Base-by-base conservation (phyloP, 2,797 vertebrate species). In the Cryptoblepharus egeriae region DNA sequence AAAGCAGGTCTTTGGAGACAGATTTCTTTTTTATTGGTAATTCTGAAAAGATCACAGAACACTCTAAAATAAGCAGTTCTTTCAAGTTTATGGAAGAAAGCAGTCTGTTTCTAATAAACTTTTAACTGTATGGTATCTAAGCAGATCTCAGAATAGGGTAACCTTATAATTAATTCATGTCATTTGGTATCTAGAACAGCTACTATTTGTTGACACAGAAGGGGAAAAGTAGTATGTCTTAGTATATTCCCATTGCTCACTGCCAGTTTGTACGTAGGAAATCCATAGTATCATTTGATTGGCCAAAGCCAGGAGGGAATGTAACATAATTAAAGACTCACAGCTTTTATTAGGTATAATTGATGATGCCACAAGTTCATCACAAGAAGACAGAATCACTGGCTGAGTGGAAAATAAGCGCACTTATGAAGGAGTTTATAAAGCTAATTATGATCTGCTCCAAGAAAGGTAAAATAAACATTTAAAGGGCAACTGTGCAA, bases 401-500 rank as follows among this genome's bases (percentile, higher is more conserved):
- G 81, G 74, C 77, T 77, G 82, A 82, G 81, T 81, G 63, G 67
- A 24, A 77, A 16, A 79, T 45, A 60, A 60, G 24, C 30, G 22
- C 69, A 64, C 80, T 85, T 79, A 70, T 87, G 74, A 57, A 69
- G 22, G 32, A n/a, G 20, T 52, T 90, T 72, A 83, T 79, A 77
- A 79, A 72, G n/a, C 75, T 88, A 63, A 65, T 89, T 88, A 88
- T 71, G 60, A 88, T 89, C 11, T 71, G 67, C 57, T 85, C 37
- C 74, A 63, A 22, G 80, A 39, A 37, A 87, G 57, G 72, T 85
- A 93, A 85, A 83, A 77, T 77, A 89, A 91, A 88, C 79, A 61
- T 81, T 82, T 83, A 87, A 91, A 95, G 89, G 88, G 84, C 85
- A 92, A 72, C 61, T 32, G 82, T 85, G 26, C 74, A 77, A 92